Conservation (phyloP, 2,888 invertebrate genomes). For the Cataglyphis cursor region DNA sequence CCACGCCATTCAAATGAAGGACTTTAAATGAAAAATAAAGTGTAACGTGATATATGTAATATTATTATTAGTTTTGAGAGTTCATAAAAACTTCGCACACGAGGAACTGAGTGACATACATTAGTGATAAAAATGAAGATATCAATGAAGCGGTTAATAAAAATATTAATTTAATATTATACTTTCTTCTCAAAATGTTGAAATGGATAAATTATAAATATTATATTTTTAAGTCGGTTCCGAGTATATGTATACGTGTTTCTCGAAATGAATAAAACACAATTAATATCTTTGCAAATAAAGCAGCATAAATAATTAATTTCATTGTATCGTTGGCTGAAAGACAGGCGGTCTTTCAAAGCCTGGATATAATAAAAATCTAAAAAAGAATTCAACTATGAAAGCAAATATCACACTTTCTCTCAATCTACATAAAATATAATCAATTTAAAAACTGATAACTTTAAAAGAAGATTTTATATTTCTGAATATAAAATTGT, state of each 20-base stretch:
- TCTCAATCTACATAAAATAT: background rate
- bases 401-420: background rate
- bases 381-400: background rate
- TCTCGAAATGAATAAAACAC: background rate
- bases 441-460: background rate
- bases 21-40: constrained; percentile 35
- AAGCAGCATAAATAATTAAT: background rate
- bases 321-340: background rate
- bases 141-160: background rate
- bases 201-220: constrained; percentile 1
- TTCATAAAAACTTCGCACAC: background rate
- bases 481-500: background rate
- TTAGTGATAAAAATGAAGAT: constrained; percentile 11
- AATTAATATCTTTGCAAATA: constrained; percentile 2
- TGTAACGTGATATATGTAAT: constrained; percentile 24
- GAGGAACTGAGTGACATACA: background rate
- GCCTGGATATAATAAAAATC: background rate
- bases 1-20: background rate
- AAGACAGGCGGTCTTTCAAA: background rate
- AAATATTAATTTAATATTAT: background rate
- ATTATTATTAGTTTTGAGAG: constrained; percentile 13
- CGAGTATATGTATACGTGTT: background rate
- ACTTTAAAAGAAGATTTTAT: background rate
- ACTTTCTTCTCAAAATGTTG: background rate
- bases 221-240: background rate